These are phyloP conservation scores for Sycophila sp. DNA, from an alignment of 1,140 invertebrate genomes.

Conservation along the genomic window DNA sequence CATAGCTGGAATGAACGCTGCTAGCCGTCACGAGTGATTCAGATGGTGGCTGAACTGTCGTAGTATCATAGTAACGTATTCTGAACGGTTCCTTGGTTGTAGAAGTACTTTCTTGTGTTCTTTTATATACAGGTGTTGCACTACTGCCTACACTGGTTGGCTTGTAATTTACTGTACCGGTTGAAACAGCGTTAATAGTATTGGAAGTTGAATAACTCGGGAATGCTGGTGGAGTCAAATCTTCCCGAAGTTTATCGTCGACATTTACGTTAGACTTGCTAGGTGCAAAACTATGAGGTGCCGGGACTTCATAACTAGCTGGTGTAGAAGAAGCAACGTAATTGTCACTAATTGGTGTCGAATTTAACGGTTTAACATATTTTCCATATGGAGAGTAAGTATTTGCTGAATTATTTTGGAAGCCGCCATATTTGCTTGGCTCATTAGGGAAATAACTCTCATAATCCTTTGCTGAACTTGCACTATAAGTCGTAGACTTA, in stretches of 20 bases:
- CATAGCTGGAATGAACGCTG: conserved; percentile 50
- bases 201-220: conserved; percentile 36
- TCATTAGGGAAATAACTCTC: conserved; percentile 64
- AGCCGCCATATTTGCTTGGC: conserved; percentile 61
- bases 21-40: conserved; percentile 53
- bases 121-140: conserved; percentile 30
- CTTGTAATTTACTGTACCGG: not conserved
- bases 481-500: conserved; percentile 33
- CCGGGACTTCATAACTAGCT: conserved; percentile 43
- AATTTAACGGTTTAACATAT: conserved; percentile 53
- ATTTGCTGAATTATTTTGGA: conserved; percentile 66
- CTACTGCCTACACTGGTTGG: not conserved
- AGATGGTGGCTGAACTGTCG: conserved; percentile 46
- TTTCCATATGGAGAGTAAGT: conserved; percentile 59
- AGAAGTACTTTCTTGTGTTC: conserved; percentile 27
- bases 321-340: conserved; percentile 59
- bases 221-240: conserved; percentile 49
- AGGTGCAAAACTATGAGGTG: conserved; percentile 14
- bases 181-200: conserved; percentile 36
- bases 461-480: conserved; percentile 47
- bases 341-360: conserved; percentile 62
- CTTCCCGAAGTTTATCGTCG: conserved; percentile 43
- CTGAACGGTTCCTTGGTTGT: conserved; percentile 50
- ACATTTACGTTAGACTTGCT: conserved; percentile 37
- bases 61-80: conserved; percentile 53